Conservation (phyloP, 2,113 vertebrate species). For the Colaptes auratus region DNA sequence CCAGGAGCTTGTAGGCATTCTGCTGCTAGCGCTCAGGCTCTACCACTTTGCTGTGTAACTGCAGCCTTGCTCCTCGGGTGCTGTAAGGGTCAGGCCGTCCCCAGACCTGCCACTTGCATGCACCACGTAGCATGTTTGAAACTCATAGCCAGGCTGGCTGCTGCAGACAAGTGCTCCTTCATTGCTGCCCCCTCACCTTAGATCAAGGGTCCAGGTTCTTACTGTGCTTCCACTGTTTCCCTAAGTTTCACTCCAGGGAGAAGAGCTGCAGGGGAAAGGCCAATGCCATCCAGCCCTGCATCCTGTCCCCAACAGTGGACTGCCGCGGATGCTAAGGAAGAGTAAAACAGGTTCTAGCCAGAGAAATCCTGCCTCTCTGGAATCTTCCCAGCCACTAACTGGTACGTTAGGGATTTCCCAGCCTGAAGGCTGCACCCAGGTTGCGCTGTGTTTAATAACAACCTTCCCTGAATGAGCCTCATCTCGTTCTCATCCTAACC, state of each 20-base stretch:
- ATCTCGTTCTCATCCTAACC: not conserved
- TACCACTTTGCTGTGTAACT: not conserved
- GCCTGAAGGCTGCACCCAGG: not conserved
- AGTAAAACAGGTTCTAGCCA: not conserved
- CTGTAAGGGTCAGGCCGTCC: not conserved
- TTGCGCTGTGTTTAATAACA: rapidly evolving
- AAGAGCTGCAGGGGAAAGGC: not conserved
- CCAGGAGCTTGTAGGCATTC: not conserved
- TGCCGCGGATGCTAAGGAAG: rapidly evolving
- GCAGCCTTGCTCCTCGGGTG: not conserved
- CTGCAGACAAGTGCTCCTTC: not conserved
- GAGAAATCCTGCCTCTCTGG: not conserved
- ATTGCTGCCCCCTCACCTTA: not conserved
- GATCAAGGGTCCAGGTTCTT: rapidly evolving
- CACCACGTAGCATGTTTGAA: not conserved
- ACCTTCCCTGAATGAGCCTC: not conserved
- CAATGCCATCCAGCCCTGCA: not conserved
- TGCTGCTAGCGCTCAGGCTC: not conserved
- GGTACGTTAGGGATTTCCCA: not conserved
- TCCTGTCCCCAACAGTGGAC: rapidly evolving
- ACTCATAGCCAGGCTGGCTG: not conserved
- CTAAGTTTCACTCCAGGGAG: not conserved
- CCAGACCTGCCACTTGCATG: not conserved
- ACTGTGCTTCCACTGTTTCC: not conserved
- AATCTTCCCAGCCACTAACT: not conserved